Conservation (phyloP, 1,140 invertebrate species). For the Campoletis sonorensis region DNA sequence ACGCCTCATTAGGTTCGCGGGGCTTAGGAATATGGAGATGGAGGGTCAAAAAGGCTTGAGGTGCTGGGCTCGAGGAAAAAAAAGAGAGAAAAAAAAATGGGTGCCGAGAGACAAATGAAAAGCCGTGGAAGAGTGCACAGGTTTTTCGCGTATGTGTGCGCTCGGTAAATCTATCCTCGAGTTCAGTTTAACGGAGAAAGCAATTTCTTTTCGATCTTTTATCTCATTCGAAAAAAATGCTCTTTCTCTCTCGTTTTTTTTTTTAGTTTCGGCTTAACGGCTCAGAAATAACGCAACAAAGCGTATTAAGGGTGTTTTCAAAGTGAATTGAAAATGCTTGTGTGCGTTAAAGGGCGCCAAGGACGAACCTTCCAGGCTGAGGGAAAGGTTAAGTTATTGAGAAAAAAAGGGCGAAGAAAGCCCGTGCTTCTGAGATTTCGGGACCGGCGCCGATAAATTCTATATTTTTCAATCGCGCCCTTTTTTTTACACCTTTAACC, state of each 20-base stretch:
- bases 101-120: too few species aligned
- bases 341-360: neutral
- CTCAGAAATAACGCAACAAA: slow-evolving; percentile 65
- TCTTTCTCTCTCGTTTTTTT: neutral
- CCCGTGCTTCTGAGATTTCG: slow-evolving; percentile 34
- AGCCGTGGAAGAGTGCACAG: too few species aligned
- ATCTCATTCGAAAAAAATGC: neutral
- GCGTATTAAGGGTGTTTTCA: slow-evolving; percentile 49
- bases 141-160: slow-evolving; percentile 26
- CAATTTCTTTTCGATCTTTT: slow-evolving; percentile 11
- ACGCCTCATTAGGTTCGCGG: slow-evolving; percentile 26
- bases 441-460: slow-evolving; percentile 57
- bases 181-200: neutral
- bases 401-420: slow-evolving; percentile 13
- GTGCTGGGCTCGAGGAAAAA: slow-evolving; percentile 44
- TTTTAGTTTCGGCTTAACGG: slow-evolving; percentile 56
- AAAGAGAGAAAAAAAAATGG: neutral
- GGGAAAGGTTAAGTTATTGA: slow-evolving; percentile 4
- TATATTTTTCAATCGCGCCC: slow-evolving; percentile 48
- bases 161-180: slow-evolving; percentile 33
- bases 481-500: slow-evolving; percentile 47
- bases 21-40: too few species aligned
- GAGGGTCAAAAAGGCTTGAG: slow-evolving; percentile 18
- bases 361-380: neutral
- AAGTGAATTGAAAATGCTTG: neutral